A percentile compares a stretch with the other conserved stretches of the same genome.
phyloP scores from a whole-genome alignment of 2,888 invertebrate genomes.

The Acronicta aceris region DNA sequence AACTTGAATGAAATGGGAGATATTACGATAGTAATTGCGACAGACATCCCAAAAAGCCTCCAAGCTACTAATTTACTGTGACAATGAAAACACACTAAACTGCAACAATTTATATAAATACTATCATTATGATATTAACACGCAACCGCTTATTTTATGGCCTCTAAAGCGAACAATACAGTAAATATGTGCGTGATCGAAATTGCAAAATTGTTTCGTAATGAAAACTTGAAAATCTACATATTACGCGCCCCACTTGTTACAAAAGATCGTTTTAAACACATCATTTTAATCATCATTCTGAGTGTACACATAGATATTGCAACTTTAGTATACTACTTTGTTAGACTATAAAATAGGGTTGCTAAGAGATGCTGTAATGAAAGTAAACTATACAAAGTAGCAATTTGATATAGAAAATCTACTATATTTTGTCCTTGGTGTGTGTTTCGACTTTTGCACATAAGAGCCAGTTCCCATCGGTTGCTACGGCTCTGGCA shows the following conservation, averaged over 20 bases:
- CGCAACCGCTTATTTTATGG: slow-evolving; percentile 49
- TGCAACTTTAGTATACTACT: slow-evolving; percentile 5
- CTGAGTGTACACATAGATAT: slow-evolving; percentile 5
- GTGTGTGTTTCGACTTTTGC: too few relatives aligned
- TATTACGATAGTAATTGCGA: slow-evolving; percentile 9
- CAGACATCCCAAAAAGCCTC: slow-evolving; percentile 7
- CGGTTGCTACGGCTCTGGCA: too few relatives aligned
- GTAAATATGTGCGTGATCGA: slow-evolving; percentile 60
- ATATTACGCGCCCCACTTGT: slow-evolving; percentile 56
- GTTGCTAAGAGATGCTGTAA: too few relatives aligned
- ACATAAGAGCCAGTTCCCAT: too few relatives aligned
- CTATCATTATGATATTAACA: slow-evolving; percentile 32
- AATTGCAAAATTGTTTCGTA: slow-evolving; percentile 58
- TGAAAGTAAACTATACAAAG: too few relatives aligned
- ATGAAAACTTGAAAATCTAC: slow-evolving; percentile 59
- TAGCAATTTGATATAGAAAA: too few relatives aligned
- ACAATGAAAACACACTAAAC: slow-evolving; percentile 25
- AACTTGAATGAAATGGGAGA: not conserved
- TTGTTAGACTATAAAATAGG: not conserved
- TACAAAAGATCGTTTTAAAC: slow-evolving; percentile 42
- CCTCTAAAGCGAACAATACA: slow-evolving; percentile 59
- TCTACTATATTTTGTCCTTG: too few relatives aligned
- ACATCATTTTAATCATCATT: slow-evolving; percentile 38
- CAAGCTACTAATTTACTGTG: slow-evolving; percentile 13
- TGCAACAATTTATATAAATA: slow-evolving; percentile 41